Percentiles rank a stretch among this genome's conserved stretches.
Evolutionary conservation across 92 coral and sea anemone species (phyloP).

Genomic region (Epizoanthus ramosus): DNA sequence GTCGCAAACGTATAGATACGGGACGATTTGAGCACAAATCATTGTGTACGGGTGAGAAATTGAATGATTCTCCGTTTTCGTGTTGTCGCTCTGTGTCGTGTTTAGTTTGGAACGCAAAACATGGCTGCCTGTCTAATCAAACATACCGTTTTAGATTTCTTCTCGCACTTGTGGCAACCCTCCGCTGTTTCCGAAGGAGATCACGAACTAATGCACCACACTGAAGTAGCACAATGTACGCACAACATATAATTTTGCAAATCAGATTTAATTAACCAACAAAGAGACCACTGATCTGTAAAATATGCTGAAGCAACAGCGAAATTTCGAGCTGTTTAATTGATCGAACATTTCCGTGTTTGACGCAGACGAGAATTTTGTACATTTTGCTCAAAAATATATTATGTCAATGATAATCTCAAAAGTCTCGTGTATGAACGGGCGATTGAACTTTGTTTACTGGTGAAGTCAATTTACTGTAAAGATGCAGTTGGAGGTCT

Average conservation of each 20-base stretch:
- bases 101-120: constrained; percentile 12
- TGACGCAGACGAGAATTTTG: background rate
- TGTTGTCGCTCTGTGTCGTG: constrained; percentile 25
- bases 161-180: background rate
- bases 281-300: constrained; percentile 30
- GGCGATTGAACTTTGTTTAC: constrained; percentile 16
- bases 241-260: constrained; percentile 8
- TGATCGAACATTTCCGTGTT: constrained; percentile 10
- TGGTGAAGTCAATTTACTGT: constrained; percentile 40
- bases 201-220: background rate
- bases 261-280: constrained; percentile 26
- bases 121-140: constrained; percentile 41
- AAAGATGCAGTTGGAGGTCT: constrained; percentile 16
- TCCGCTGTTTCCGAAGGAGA: background rate
- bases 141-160: background rate
- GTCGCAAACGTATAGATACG: background rate
- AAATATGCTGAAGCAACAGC: constrained; percentile 27
- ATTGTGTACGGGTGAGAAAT: background rate
- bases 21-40: background rate
- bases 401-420: background rate
- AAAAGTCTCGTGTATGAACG: background rate
- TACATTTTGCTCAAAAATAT: background rate
- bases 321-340: background rate
- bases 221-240: background rate
- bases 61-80: constrained; percentile 14